These are phyloP conservation scores for Hydrozoanthus tunicans DNA, from an alignment of 64 coral and sea anemone genomes.

Conservation along the genomic window DNA sequence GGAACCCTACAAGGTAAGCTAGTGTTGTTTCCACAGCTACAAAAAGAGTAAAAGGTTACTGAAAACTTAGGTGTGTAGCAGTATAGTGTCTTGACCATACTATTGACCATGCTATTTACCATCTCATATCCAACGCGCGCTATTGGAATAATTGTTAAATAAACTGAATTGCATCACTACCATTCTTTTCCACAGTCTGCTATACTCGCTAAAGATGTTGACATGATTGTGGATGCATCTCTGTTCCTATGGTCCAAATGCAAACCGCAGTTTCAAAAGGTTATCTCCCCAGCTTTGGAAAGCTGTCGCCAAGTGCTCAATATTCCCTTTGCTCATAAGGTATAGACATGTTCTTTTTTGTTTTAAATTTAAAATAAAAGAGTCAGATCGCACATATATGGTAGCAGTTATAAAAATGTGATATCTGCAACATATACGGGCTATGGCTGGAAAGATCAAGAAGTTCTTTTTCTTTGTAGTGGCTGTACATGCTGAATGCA, in stretches of 20 bases:
- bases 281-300: conserved; percentile 81
- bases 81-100: no score
- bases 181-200: conserved; percentile 66
- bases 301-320: conserved; percentile 88
- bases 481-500: conserved; percentile 79
- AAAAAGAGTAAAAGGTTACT: no score
- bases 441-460: no score
- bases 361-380: not conserved
- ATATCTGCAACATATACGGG: no score
- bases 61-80: no score
- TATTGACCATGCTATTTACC: no score
- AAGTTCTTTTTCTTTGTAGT: conserved; percentile 63
- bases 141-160: not conserved
- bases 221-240: conserved; percentile 94
- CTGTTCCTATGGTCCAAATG: conserved; percentile 95
- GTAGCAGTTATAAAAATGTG: not conserved
- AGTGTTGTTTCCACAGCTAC: not conserved
- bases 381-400: not conserved
- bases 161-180: not conserved
- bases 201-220: conserved; percentile 71
- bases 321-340: conserved; percentile 69
- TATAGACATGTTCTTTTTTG: not conserved
- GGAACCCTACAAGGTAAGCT: not conserved
- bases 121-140: no score
- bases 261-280: conserved; percentile 88